Evolutionary conservation across 2,797 vertebrate species (phyloP), one percentile per base, ranked within the genome.

Genomic region (Centroberyx gerrardi): DNA sequence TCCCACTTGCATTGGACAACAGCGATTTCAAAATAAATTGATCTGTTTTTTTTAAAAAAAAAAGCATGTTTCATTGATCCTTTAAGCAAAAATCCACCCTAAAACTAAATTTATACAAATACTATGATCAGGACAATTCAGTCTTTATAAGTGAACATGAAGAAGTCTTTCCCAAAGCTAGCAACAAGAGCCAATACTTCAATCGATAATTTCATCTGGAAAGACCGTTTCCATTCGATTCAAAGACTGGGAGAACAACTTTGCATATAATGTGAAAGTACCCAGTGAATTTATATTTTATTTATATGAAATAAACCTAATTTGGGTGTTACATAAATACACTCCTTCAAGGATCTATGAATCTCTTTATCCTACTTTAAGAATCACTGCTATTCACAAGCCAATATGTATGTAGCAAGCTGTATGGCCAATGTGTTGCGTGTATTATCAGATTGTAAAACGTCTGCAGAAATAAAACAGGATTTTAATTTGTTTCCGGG

Each of bases 381-480:
- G 52, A 4, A 28, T 9, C 12, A 54, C 4, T 54, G 10, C 10
- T 29, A 54, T 54, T 54, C 52, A 15, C 10, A 29, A 54, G 27
- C 1, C 4, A 31, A 4, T 29, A 44, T 65, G 17, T 13, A 62
- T 49, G 17, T 27, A 4, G 0, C n/a, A 10, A 38, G 15, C 2
- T 53, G 2, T 27, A 42, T 17, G 3, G 42, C 13, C 52, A 28
- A 5, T 29, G 53, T 46, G 10, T 54, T 66, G 5, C 15, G 14
- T 46, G 44, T 46, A 27, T 63, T 61, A 69, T 74, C n/a, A 63
- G 48, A 55, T 46, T 64, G 49, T 63, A 72, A 56, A 27, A 36
- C 33, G n/a, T 72, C 8, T 65, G 14, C 10, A 63, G 46, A 38
- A 56, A 68, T 59, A 42, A 62, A 74, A 61, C 62, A 72, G 56